Base-by-base conservation (phyloP, 2,797 vertebrate species). In the Odontamblyopus lacepedii region DNA sequence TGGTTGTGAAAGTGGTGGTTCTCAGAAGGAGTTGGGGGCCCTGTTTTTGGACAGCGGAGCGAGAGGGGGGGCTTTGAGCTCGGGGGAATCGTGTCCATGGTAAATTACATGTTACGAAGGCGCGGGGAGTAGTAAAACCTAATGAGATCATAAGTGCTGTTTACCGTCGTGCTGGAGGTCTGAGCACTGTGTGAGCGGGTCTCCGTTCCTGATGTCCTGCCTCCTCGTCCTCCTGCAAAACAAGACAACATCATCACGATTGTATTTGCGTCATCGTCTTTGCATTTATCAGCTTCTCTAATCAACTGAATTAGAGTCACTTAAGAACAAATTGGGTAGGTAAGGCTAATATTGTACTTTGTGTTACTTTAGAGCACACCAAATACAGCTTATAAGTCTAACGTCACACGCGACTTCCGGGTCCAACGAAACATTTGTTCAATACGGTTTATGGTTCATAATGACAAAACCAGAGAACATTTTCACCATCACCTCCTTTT, bases 131-230 rank as follows among this genome's bases (percentile, higher is more conserved):
- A 78, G 79, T 80, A 80, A 84, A 90, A 78, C 60, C 75, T 29
- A 23, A 11, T 48, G 19, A 76, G 67, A 66, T 51, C 63, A 26
- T 63, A 38, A 3, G 41, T n/a, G 23, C 6, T 60, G 59, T 70
- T 63, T 93, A 99, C 97, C 95, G 0, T 97, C 92, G 67, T 97
- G 96, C 71, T 99, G 97, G 71, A 98, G 92, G 81, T 99, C 98
- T 12, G 97, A 98, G 79, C 98, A 99, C 67, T 99, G 98, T 53
- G 97, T 98, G 71, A 99, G 92, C 0, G 98, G 98, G 77, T 99
- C 98, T 86, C 98, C 98, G 1, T 99, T 99, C 83, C 97, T 94
- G 89, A 99, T 98, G 77, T 99, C 98, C 88, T 99, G 98, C 61
- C 98, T 90, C 77, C 98, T 95, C n/a, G 97, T 98, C 74, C 98